phyloP scores from a whole-genome alignment of 2,797 vertebrate genomes.

The Nyctalus aviator region DNA sequence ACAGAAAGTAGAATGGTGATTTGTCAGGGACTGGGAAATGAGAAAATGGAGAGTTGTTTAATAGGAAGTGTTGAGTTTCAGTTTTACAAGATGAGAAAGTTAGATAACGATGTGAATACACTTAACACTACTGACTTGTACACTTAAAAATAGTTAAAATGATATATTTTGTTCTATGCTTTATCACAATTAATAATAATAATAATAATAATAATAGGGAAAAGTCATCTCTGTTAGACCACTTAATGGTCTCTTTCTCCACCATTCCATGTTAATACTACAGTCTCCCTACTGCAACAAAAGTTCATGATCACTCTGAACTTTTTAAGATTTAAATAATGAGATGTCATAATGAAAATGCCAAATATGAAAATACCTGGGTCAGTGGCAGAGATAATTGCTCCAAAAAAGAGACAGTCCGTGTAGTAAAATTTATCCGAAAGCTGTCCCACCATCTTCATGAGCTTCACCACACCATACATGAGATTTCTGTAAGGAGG shows the following conservation, averaged over 20 bases:
- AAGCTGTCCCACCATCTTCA: constrained; percentile 95
- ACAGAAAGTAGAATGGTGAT: not conserved
- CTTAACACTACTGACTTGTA: not conserved
- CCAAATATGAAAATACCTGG: constrained; percentile 90
- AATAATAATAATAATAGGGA: not conserved
- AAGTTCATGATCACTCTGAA: not conserved
- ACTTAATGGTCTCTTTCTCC: not conserved
- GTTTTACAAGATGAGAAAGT: not conserved
- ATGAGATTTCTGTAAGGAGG: constrained; percentile 93
- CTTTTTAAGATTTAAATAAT: constrained; percentile 46
- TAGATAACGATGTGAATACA: not conserved
- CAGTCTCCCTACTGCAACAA: not conserved
- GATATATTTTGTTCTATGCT: not conserved
- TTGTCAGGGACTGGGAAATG: not conserved
- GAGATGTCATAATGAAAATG: constrained; percentile 20
- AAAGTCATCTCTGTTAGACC: constrained; percentile 39
- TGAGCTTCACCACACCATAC: constrained; percentile 98
- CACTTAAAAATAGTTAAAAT: not conserved
- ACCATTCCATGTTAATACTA: not conserved
- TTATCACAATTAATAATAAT: not conserved
- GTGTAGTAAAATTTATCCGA: constrained; percentile 98
- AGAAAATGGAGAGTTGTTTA: not conserved
- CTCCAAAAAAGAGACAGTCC: constrained; percentile 98
- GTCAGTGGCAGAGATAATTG: constrained; percentile 98
- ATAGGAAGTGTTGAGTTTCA: not conserved